phyloP scores from a whole-genome alignment of 2,113 vertebrate genomes.

The Zonotrichia leucophrys region DNA sequence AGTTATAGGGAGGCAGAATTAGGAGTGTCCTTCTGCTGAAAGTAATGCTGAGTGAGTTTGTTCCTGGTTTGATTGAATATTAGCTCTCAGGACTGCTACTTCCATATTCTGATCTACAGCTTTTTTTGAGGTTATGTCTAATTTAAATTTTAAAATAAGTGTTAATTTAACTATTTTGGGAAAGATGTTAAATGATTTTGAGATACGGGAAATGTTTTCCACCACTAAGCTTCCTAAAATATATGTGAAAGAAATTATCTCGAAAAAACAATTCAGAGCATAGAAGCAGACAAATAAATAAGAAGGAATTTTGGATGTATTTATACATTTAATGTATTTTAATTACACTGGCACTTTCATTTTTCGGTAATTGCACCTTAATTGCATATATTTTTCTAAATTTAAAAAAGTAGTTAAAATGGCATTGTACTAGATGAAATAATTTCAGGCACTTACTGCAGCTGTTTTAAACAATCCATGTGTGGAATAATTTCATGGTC shows the following conservation, averaged over 20 bases:
- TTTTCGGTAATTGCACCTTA: conserved; percentile 75
- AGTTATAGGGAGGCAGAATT: not conserved
- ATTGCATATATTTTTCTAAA: conserved; percentile 75
- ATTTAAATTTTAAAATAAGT: conserved; percentile 28
- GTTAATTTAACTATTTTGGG: conserved; percentile 32
- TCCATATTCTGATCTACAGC: not conserved
- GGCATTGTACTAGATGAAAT: conserved; percentile 55
- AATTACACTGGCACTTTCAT: conserved; percentile 67
- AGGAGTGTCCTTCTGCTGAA: not conserved
- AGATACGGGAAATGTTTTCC: not conserved
- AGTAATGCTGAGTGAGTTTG: not conserved
- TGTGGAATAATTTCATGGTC: conserved; percentile 68
- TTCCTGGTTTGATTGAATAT: not conserved
- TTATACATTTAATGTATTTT: conserved; percentile 52
- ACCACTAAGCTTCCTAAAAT: conserved; percentile 6
- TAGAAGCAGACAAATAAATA: conserved; percentile 17
- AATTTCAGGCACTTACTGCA: conserved; percentile 57
- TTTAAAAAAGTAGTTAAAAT: conserved; percentile 74
- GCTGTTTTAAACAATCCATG: conserved; percentile 57
- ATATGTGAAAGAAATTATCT: not conserved
- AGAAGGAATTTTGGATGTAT: not conserved
- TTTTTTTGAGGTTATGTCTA: not conserved
- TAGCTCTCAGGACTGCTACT: not conserved
- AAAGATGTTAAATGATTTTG: not conserved
- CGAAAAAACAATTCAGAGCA: not conserved